These are phyloP conservation scores for Steinernema khuongi DNA, from an alignment of 1,140 invertebrate genomes.

Conservation along the genomic window DNA sequence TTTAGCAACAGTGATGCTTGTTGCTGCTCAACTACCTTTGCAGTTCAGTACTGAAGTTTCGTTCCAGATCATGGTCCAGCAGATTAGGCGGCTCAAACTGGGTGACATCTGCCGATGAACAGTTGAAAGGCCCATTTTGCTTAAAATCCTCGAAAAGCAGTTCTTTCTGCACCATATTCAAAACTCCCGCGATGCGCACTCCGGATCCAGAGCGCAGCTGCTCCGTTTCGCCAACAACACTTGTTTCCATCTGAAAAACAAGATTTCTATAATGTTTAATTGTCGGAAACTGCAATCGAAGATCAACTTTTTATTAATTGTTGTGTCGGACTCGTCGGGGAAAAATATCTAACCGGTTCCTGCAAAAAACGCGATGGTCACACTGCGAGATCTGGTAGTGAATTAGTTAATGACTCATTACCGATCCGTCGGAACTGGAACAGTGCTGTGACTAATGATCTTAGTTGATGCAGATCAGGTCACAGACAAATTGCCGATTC, in stretches of 20 bases:
- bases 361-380: not conserved
- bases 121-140: not conserved
- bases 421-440: too few species aligned
- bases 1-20: not conserved
- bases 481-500: too few species aligned
- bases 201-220: not conserved
- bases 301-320: not conserved
- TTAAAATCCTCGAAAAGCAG: not conserved
- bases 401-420: not conserved
- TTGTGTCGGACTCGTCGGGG: too few species aligned
- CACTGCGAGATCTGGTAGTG: not conserved
- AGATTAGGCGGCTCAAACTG: not conserved
- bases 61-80: not conserved
- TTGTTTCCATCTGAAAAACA: slow-evolving; percentile 1
- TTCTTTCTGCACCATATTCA: not conserved
- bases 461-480: too few species aligned
- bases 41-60: not conserved
- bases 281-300: too few species aligned
- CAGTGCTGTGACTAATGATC: too few species aligned
- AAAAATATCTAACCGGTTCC: too few species aligned
- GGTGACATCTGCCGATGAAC: not conserved
- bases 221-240: not conserved
- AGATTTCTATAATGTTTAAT: too few species aligned
- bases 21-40: not conserved
- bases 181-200: not conserved